These are phyloP conservation scores for Doryteuthis pealeii DNA, from an alignment of 1,140 invertebrate species.

Conservation along the genomic window DNA sequence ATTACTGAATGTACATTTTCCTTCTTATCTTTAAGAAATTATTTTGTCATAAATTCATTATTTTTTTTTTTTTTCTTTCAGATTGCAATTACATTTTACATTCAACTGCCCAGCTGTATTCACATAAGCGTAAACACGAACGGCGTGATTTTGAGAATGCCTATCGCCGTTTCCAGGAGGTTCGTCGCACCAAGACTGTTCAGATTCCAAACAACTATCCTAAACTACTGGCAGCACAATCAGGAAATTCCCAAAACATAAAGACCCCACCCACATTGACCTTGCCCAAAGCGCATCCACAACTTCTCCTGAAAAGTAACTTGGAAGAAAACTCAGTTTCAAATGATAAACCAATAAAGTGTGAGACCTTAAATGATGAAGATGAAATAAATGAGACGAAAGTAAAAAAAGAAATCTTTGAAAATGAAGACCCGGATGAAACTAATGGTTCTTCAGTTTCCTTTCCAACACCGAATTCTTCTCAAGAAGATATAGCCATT, in stretches of 20 bases:
- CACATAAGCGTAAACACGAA: slow-evolving; percentile 96
- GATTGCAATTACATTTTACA: slow-evolving; percentile 94
- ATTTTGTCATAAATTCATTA: no score
- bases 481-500: no score
- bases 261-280: background rate
- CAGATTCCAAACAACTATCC: background rate
- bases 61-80: slow-evolving; percentile 45
- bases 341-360: no score
- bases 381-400: no score
- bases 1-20: background rate
- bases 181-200: slow-evolving; percentile 19
- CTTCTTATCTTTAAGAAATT: background rate
- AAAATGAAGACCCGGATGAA: no score
- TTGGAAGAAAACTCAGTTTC: no score
- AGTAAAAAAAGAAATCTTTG: no score
- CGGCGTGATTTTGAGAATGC: slow-evolving; percentile 55
- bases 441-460: no score
- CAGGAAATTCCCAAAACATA: no score
- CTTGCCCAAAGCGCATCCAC: background rate
- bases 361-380: no score
- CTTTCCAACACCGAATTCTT: no score
- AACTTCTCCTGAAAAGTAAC: background rate
- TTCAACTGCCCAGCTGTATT: slow-evolving; percentile 94
- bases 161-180: slow-evolving; percentile 46
- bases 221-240: no score